A percentile compares a stretch with the other conserved stretches of the same genome.
Conservation (phyloP, 2,888 invertebrate genomes). For the Pardosa pseudoannulata region DNA sequence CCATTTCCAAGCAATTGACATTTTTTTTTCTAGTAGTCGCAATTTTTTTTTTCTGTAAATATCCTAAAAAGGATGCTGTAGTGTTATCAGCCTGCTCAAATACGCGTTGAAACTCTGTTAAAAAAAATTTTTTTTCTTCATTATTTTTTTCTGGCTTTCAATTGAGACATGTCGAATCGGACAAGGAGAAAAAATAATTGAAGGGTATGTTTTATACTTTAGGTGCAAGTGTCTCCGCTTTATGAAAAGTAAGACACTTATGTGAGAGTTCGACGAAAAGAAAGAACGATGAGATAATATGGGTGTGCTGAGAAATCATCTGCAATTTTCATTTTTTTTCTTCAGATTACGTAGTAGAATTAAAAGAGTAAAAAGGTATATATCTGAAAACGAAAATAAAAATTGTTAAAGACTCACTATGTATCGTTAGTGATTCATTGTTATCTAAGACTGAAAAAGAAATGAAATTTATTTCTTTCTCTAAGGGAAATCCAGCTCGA, state of each 20-base stretch:
- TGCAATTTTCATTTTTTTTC: too few relatives aligned
- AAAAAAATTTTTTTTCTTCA: neutral
- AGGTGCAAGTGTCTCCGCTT: neutral
- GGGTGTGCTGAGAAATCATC: too few relatives aligned
- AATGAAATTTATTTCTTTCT: too few relatives aligned
- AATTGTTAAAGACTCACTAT: too few relatives aligned
- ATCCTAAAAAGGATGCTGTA: neutral
- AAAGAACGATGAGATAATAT: too few relatives aligned
- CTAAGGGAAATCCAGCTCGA: too few relatives aligned
- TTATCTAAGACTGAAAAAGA: too few relatives aligned
- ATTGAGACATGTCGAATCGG: neutral
- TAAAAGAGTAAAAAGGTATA: too few relatives aligned
- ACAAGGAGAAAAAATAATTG: neutral
- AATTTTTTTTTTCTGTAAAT: neutral
- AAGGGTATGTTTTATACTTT: neutral
- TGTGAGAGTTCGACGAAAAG: neutral
- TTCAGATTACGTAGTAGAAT: too few relatives aligned
- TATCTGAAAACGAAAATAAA: too few relatives aligned
- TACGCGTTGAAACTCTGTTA: neutral
- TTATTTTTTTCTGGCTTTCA: neutral
- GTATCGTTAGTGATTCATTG: too few relatives aligned
- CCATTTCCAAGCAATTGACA: neutral
- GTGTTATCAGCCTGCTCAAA: neutral
- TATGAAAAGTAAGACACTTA: too few relatives aligned
- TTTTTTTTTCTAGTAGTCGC: neutral